A percentile compares a stretch with the other conserved stretches of the same genome.
Evolutionary conservation across 2,888 invertebrate species (phyloP).

Genomic region (Boloria euphrosyne): DNA sequence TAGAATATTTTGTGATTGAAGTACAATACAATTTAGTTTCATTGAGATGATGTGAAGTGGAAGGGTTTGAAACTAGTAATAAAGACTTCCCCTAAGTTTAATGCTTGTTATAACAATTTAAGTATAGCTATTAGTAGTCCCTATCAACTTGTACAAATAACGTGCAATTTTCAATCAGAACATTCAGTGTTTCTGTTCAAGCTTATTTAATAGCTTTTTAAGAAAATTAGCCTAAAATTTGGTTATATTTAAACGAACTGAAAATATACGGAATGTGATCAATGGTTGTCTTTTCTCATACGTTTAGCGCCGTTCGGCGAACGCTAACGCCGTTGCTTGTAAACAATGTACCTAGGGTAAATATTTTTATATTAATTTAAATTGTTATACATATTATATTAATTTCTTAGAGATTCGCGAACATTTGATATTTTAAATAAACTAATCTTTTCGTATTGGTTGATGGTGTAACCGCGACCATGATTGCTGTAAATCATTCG

Average conservation of each 20-base stretch:
- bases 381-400: too few species aligned
- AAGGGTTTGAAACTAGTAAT: constrained; percentile 23
- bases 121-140: constrained; percentile 22
- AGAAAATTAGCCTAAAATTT: constrained; percentile 5
- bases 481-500: too few species aligned
- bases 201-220: constrained; percentile 3
- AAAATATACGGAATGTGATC: not conserved
- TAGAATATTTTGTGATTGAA: constrained; percentile 21
- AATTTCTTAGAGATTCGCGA: too few species aligned
- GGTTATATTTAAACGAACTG: not conserved
- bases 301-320: not conserved
- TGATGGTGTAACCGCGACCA: too few species aligned
- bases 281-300: not conserved
- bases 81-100: constrained; percentile 21
- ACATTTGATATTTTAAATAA: too few species aligned
- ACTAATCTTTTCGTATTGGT: too few species aligned
- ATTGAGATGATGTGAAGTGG: constrained; percentile 21
- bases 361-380: too few species aligned
- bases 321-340: not conserved
- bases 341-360: too few species aligned
- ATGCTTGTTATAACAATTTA: constrained; percentile 21
- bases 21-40: constrained; percentile 23
- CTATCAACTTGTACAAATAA: constrained; percentile 19
- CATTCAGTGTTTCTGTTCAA: constrained; percentile 2
- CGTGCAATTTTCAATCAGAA: constrained; percentile 17